Evolutionary conservation across 2,113 vertebrate genomes (phyloP), one percentile per base, ranked within the genome.

Genomic region (Rousettus leschenaultii): DNA sequence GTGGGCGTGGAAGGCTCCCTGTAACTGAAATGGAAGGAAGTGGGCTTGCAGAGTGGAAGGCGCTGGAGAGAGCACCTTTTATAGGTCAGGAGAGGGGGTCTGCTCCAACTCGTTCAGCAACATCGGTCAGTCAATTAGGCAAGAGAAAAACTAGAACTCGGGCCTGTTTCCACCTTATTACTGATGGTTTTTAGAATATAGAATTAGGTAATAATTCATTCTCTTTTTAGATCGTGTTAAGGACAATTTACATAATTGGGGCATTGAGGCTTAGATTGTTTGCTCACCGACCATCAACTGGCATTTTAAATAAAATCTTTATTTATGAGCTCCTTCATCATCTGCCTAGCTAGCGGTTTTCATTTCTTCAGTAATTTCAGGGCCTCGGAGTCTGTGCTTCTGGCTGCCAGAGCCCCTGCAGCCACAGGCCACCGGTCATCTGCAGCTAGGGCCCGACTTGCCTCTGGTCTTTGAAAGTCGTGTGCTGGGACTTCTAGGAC

Each of bases 231-330:
- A 86, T 18, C 15, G 1, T 24, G 24, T 94, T 71, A 66, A 78
- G 59, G 88, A 43, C 21, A 80, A 6, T 90, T 92, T 95, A 40
- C 7, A 19, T 92, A 48, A 61, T 73, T 53, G 82, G 48, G 26
- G 14, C 57, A 22, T 7, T 22, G 92, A 73, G 24, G 53, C 65
- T 78, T 86, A 8, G 19, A 86, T 83, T 51, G 51, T 92, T 2
- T 74, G 22, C 79, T 87, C 33, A 22, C 26, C 55, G 73, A 93
- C 92, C 35, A 6, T 68, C 73, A 68, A 1, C 19, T 45, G 35
- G 40, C 33, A 45, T 63, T 21, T 35, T 87, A 86, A 61, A 74
- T 86, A 48, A 66, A 65, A 48, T 71, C 7, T 65, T 86, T 89
- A 48, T n/a, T 65, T 38, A 74, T 57, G 51, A 80, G 70, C 63